Conservation (phyloP, 2,797 vertebrate genomes). For the Rhynchotus rufescens region DNA sequence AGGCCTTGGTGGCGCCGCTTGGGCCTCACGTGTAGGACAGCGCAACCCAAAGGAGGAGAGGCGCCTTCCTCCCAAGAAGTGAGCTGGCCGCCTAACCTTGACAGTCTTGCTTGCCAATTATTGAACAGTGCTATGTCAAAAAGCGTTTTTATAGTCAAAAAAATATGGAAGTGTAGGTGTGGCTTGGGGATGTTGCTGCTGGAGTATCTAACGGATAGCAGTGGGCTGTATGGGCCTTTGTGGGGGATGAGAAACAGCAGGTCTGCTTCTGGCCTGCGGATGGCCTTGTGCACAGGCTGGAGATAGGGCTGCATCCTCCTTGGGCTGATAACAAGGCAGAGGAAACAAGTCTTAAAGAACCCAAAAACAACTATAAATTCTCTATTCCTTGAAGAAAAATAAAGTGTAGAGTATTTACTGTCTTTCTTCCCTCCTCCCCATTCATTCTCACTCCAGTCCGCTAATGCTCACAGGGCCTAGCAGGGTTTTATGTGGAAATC, state of each 20-base stretch:
- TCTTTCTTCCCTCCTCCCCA: neutral
- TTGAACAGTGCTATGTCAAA: neutral
- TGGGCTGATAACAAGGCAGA: constrained; percentile 28
- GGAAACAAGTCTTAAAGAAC: neutral
- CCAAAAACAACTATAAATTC: neutral
- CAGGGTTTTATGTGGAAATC: constrained; percentile 62
- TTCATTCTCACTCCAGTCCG: constrained; percentile 14
- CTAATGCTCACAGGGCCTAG: neutral
- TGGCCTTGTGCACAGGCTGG: neutral
- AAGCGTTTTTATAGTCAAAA: neutral
- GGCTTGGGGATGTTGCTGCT: neutral
- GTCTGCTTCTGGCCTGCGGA: neutral
- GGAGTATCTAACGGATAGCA: neutral
- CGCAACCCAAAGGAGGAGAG: neutral
- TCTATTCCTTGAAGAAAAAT: constrained; percentile 17
- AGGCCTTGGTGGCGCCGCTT: neutral
- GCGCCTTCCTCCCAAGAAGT: neutral
- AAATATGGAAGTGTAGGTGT: neutral
- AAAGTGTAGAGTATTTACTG: constrained; percentile 31
- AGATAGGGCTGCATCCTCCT: neutral
- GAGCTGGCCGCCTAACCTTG: neutral
- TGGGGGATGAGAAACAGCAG: constrained; percentile 22
- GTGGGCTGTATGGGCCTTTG: constrained; percentile 40
- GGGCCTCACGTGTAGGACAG: neutral
- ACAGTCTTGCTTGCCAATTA: neutral